Evolutionary conservation across 2,888 invertebrate genomes (phyloP).

Genomic region (Sesia apiformis): DNA sequence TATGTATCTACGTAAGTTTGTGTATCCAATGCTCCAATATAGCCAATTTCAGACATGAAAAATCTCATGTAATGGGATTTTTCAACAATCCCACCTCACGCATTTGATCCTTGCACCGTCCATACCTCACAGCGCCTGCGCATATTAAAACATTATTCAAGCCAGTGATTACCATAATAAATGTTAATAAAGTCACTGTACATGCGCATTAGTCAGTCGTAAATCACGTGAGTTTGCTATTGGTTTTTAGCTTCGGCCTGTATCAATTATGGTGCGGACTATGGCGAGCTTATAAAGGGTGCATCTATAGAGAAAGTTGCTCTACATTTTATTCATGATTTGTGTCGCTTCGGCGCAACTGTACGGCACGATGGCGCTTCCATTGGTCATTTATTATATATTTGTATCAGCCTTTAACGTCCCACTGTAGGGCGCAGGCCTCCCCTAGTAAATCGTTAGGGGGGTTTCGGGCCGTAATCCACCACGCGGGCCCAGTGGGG

Average conservation of each 20-base stretch:
- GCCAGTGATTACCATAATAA: conserved; percentile 62
- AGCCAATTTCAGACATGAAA: no score
- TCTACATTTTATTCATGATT: neutral
- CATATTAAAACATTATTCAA: conserved; percentile 60
- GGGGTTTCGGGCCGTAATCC: no score
- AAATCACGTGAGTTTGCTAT: conserved; percentile 57
- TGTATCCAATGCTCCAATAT: no score
- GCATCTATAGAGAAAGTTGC: neutral
- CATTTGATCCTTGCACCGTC: conserved; percentile 3
- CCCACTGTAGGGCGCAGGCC: no score
- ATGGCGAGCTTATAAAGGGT: conserved; percentile 16
- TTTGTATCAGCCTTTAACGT: no score
- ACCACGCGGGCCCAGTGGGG: no score
- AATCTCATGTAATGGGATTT: no score
- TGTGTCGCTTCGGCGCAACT: no score
- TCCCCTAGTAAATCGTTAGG: no score
- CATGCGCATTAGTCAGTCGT: conserved; percentile 58
- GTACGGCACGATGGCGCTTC: no score
- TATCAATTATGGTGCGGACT: conserved; percentile 59
- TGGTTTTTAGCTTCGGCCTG: conserved; percentile 59
- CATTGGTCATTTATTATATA: no score
- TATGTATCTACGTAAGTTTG: no score
- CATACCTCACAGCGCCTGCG: conserved; percentile 9
- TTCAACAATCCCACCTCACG: neutral
- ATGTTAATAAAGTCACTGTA: conserved; percentile 64